Evolutionary conservation across 2,888 invertebrate species (phyloP).

Genomic region (Teinopalpus imperialis): DNA sequence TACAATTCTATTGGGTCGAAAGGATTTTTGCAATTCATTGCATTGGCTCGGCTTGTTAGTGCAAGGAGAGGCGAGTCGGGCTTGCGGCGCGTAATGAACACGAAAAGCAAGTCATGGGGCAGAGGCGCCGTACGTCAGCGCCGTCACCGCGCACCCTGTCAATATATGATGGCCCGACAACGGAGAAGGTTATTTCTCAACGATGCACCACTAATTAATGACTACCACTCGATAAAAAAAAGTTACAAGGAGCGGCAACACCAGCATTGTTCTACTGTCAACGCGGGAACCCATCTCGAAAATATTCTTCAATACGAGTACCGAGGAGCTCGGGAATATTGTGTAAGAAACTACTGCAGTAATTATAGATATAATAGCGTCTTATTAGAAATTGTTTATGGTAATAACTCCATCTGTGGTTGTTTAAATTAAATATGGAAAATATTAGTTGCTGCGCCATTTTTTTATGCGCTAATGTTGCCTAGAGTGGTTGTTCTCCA

Average conservation of each 20-base stretch:
- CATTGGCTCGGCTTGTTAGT: slow-evolving; percentile 80
- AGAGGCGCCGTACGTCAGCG: slow-evolving; percentile 55
- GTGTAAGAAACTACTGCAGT: not conserved
- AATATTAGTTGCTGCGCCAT: not conserved
- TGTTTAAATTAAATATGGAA: slow-evolving; percentile 1
- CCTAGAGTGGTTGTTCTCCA: too few relatives aligned
- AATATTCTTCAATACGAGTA: slow-evolving; percentile 44
- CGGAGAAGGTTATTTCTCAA: slow-evolving; percentile 75
- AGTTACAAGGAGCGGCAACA: slow-evolving; percentile 56
- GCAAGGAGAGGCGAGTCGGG: slow-evolving; percentile 45
- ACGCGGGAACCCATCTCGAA: slow-evolving; percentile 32
- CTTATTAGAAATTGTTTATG: slow-evolving; percentile 12
- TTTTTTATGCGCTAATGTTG: not conserved
- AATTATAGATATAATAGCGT: slow-evolving; percentile 22
- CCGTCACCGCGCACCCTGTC: slow-evolving; percentile 64
- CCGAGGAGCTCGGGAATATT: slow-evolving; percentile 33
- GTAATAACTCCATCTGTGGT: not conserved
- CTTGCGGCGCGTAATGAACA: slow-evolving; percentile 64
- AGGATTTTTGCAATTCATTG: slow-evolving; percentile 77
- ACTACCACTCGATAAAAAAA: slow-evolving; percentile 58
- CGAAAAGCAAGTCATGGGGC: slow-evolving; percentile 73
- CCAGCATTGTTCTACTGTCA: slow-evolving; percentile 67
- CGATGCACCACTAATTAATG: slow-evolving; percentile 76
- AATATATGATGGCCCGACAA: slow-evolving; percentile 71
- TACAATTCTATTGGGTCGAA: slow-evolving; percentile 35